Evolutionary conservation across 2,113 vertebrate species (phyloP).

Genomic region (Ranitomeya variabilis): DNA sequence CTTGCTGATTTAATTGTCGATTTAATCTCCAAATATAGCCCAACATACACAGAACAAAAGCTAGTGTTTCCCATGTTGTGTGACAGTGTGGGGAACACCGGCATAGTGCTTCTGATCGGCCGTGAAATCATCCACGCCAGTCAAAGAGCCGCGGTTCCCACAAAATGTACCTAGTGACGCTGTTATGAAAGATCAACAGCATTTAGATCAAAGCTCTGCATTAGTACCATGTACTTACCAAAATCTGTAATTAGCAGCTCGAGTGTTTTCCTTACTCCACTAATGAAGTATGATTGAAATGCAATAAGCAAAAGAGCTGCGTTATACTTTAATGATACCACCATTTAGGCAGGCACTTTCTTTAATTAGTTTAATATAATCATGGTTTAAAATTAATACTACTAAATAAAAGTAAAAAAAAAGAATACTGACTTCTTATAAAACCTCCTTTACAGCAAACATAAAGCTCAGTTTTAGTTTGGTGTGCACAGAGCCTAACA

Average conservation of each 20-base stretch:
- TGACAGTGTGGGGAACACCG: no score
- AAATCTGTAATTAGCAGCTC: slow-evolving; percentile 24
- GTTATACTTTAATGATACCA: slow-evolving; percentile 24
- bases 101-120: no score
- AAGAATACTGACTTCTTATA: neutral
- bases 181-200: slow-evolving; percentile 22
- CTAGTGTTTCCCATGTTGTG: no score
- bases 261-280: slow-evolving; percentile 18
- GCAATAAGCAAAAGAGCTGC: slow-evolving; percentile 1
- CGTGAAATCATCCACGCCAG: no score
- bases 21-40: no score
- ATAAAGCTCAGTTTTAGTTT: no score
- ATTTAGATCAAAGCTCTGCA: slow-evolving; percentile 31
- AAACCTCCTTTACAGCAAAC: neutral
- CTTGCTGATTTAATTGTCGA: no score
- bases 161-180: neutral
- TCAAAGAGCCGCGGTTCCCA: no score
- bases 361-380: neutral
- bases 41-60: no score
- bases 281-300: slow-evolving; percentile 29
- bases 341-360: neutral
- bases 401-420: neutral
- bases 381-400: neutral
- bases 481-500: no score
- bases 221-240: slow-evolving; percentile 6